Base-by-base conservation (phyloP, 2,888 invertebrate genomes). In the Machimus atricapillus region DNA sequence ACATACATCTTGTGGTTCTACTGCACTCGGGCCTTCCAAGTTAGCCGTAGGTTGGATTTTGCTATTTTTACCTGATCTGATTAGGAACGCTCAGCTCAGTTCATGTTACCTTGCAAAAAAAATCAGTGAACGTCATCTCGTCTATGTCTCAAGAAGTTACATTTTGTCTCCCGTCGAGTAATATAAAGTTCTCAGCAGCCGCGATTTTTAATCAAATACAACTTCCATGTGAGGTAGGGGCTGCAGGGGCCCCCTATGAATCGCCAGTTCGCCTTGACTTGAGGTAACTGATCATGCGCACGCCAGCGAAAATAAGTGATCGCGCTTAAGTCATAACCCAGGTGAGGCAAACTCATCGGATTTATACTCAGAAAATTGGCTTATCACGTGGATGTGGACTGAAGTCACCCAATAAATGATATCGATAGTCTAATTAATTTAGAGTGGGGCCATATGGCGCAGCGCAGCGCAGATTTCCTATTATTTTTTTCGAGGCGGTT, bases 71-170 rank as follows among this genome's bases (percentile, higher is more conserved):
- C 66, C 66, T 66, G 58, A 82, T 82, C 82, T 31, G 82, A 82
- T 82, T 82, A 19, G 37, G 58, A 66, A 27, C 27, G 82, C 82
- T 82, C 19, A n/a, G 66, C 66, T 23, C 81, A 56, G 40, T 82
- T 56, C 27, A 82, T 19, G 66, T 82, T 66, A 82, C 82, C 58
- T 82, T 66, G 58, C 31, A 58, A 9, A 78, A 82, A 82, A 82
- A 40, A 40, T 37, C 58, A 23, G 82, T 82, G 66, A 82, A 82
- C 43, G 43, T 46, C 14, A 58, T 82, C 82, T 82, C 66, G 82
- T n/a, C 82, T 56, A 9, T 37, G 82, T 82, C 82, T 82, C 82
- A 82, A 82, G 82, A 58, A 66, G 37, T 66, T 56, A 37, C 82
- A 56, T 82, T 34, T 82, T 37, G 37, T n/a, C 14, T 82, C 34